Conservation (phyloP, 2,113 vertebrate species). For the Leucopsar rothschildi region DNA sequence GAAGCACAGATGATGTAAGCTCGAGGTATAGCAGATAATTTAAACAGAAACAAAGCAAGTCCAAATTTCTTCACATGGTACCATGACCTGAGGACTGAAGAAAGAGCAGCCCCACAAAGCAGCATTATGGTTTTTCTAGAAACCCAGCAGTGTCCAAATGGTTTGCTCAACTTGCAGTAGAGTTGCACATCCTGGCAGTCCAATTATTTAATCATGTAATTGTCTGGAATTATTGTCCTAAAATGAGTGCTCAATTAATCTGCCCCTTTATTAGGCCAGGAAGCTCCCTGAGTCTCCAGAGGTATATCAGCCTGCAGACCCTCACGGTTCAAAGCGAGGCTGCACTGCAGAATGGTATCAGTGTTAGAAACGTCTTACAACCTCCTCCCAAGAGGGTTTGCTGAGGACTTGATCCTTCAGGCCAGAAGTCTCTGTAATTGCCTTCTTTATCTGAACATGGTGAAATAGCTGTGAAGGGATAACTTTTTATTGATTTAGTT, state of each 20-base stretch:
- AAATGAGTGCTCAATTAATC: background rate
- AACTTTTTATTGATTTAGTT: background rate
- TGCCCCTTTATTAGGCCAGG: background rate
- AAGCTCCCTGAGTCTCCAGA: fast-evolving
- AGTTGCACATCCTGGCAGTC: background rate
- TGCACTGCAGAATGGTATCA: background rate
- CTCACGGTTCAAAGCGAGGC: fast-evolving
- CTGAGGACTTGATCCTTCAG: background rate
- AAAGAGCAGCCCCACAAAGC: background rate
- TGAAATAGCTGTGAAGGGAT: background rate
- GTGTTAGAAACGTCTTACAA: background rate
- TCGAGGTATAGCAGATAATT: background rate
- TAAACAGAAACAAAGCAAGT: background rate
- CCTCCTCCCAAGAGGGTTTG: background rate
- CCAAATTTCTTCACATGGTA: background rate
- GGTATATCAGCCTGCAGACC: background rate
- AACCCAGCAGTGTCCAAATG: background rate
- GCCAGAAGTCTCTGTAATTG: background rate
- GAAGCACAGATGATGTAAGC: background rate
- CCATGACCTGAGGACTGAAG: background rate
- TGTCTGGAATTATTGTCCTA: background rate
- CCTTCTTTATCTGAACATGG: background rate
- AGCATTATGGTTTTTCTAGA: background rate
- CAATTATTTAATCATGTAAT: background rate
- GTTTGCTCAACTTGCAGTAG: background rate